Percentiles rank a stretch among this genome's conserved stretches.
Conservation (phyloP, 2,888 invertebrate genomes). For the Acholoe squamosa region DNA sequence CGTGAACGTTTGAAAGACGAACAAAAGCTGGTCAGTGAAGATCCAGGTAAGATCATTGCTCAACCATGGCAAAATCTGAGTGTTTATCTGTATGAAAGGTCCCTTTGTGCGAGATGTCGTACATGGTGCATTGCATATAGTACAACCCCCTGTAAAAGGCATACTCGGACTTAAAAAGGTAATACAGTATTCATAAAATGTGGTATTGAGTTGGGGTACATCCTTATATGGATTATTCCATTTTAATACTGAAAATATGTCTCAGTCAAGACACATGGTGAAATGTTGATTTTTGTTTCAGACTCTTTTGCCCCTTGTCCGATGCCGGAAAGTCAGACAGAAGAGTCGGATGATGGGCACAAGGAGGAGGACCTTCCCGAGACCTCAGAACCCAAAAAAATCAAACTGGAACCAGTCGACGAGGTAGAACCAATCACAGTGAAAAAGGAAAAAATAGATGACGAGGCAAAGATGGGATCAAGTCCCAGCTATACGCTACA, state of each 20-base stretch:
- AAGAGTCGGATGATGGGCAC: not conserved
- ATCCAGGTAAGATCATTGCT: constrained; percentile 43
- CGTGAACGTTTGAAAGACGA: constrained; percentile 86
- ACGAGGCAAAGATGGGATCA: not conserved
- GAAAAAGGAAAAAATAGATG: constrained; percentile 46
- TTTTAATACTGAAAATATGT: too few species aligned
- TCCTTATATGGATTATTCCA: too few species aligned
- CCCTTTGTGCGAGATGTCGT: too few species aligned
- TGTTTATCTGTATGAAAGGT: too few species aligned
- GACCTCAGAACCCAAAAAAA: constrained; percentile 22
- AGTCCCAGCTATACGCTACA: constrained; percentile 46
- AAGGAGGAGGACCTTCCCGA: constrained; percentile 24
- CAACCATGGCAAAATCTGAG: too few species aligned
- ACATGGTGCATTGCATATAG: too few species aligned
- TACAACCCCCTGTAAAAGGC: too few species aligned
- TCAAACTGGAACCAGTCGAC: constrained; percentile 29
- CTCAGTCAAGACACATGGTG: too few species aligned
- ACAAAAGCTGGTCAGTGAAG: constrained; percentile 75
- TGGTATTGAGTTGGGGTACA: too few species aligned
- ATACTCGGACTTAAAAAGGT: too few species aligned
- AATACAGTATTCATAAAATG: too few species aligned
- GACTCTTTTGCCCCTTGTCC: constrained; percentile 31
- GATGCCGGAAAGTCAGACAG: not conserved
- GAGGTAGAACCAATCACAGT: not conserved
- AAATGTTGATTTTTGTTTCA: constrained; percentile 25